Percentiles rank a stretch among this genome's conserved stretches.
Conservation (phyloP, 2,888 invertebrate genomes). For the Rhogogaster chlorosoma region DNA sequence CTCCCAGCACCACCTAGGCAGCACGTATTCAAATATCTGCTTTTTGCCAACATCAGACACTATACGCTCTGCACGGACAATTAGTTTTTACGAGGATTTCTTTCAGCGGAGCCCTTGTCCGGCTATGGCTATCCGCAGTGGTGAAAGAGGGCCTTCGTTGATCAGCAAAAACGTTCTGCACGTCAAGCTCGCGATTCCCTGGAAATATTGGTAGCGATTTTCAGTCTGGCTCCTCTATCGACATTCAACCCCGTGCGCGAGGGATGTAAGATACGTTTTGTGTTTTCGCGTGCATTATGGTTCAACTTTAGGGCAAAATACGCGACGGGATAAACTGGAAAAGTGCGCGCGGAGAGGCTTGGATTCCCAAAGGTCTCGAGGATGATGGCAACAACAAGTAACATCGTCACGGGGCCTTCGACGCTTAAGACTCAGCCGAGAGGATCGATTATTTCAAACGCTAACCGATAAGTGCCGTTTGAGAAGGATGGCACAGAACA, state of each 20-base stretch:
- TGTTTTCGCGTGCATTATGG: not conserved
- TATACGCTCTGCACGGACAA: conserved; percentile 15
- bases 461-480: conserved; percentile 40
- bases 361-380: conserved; percentile 36
- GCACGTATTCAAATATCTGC: conserved; percentile 30
- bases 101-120: conserved; percentile 9
- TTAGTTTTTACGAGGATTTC: conserved; percentile 33
- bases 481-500: conserved; percentile 32
- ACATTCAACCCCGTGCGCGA: not conserved
- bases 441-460: conserved; percentile 45
- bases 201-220: not conserved
- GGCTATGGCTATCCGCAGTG: not conserved
- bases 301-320: not conserved
- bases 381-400: conserved; percentile 31
- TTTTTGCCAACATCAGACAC: conserved; percentile 21
- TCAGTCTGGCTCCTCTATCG: not conserved
- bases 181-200: not conserved
- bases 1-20: not conserved
- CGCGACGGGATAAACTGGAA: not conserved
- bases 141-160: not conserved
- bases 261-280: not conserved
- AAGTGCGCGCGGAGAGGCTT: conserved; percentile 3
- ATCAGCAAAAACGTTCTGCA: conserved; percentile 25
- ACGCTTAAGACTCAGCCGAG: conserved; percentile 22
- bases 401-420: conserved; percentile 16